Percentiles rank a stretch among this genome's conserved stretches.
These are phyloP conservation scores for Sebastes hubbsi DNA, from an alignment of 2,797 vertebrate species.

Conservation along the genomic window DNA sequence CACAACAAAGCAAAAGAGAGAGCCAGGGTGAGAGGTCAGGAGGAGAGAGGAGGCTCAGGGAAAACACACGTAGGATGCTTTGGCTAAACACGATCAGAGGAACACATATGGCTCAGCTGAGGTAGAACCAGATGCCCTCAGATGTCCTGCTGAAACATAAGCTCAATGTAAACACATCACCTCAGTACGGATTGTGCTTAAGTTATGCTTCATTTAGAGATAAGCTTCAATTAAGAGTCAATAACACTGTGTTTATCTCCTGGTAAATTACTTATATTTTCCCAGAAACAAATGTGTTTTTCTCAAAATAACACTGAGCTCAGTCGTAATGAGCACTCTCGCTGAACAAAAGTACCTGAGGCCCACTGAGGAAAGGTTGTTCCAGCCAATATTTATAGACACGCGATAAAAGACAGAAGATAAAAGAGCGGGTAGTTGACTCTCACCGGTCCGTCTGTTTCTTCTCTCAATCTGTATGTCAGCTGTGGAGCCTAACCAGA, in stretches of 20 bases:
- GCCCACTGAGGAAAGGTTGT: constrained; percentile 64
- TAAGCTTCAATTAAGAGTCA: constrained; percentile 19
- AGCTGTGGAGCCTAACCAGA: constrained; percentile 57
- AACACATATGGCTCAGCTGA: constrained; percentile 67
- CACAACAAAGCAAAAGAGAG: constrained; percentile 79
- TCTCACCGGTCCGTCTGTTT: constrained; percentile 60
- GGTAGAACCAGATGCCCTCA: constrained; percentile 72
- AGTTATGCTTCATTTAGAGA: constrained; percentile 35
- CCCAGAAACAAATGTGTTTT: constrained; percentile 41
- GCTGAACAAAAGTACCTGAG: constrained; percentile 68
- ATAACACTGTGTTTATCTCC: constrained; percentile 30
- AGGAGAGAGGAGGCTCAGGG: constrained; percentile 63
- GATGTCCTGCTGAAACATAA: constrained; percentile 63
- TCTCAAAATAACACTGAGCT: constrained; percentile 64
- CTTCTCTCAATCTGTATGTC: constrained; percentile 67
- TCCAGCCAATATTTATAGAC: constrained; percentile 73
- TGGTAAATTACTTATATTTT: constrained; percentile 5
- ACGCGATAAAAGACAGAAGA: constrained; percentile 65
- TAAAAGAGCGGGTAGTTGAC: constrained; percentile 70
- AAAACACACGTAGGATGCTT: constrained; percentile 76
- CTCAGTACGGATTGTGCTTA: constrained; percentile 29
- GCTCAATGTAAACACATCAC: constrained; percentile 58
- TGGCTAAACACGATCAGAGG: constrained; percentile 77
- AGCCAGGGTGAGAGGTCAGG: constrained; percentile 78
- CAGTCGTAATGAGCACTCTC: constrained; percentile 57